phyloP scores from a whole-genome alignment of 1,140 invertebrate genomes.

The Leptinotarsa undecemlineata region DNA sequence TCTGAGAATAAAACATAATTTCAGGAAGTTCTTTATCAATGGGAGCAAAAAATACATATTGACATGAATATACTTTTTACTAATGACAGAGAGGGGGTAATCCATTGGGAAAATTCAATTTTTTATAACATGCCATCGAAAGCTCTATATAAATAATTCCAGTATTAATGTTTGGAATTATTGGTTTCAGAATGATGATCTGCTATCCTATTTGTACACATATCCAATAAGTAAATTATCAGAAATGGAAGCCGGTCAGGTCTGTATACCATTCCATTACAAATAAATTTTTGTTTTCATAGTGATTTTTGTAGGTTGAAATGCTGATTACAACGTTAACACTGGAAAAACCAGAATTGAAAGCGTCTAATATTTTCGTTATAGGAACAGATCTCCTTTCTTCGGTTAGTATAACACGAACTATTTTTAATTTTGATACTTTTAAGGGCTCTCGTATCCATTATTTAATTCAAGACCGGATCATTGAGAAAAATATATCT shows the following conservation, averaged over 20 bases:
- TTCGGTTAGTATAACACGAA: constrained; percentile 38
- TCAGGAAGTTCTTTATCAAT: no score
- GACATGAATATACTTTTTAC: neutral
- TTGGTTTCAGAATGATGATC: constrained; percentile 39
- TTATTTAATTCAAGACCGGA: no score
- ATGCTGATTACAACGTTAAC: constrained; percentile 42
- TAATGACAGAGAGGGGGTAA: neutral
- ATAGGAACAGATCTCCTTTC: constrained; percentile 45
- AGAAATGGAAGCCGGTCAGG: constrained; percentile 34
- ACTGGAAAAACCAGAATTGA: constrained; percentile 42
- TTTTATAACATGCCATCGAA: neutral
- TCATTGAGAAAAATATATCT: no score
- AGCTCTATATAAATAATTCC: neutral
- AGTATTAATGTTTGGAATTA: neutral
- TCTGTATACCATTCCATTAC: constrained; percentile 3
- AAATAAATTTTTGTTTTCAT: neutral
- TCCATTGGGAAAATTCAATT: no score
- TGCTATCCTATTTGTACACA: constrained; percentile 40
- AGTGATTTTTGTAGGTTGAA: constrained; percentile 42
- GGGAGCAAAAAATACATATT: neutral
- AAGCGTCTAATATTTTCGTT: constrained; percentile 45
- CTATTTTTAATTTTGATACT: no score
- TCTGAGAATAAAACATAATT: no score
- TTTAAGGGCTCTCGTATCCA: no score
- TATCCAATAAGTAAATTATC: constrained; percentile 41